Percentiles rank a stretch among this genome's conserved stretches.
Conservation (phyloP, 2,113 vertebrate species). For the Misgurnus mizolepis region DNA sequence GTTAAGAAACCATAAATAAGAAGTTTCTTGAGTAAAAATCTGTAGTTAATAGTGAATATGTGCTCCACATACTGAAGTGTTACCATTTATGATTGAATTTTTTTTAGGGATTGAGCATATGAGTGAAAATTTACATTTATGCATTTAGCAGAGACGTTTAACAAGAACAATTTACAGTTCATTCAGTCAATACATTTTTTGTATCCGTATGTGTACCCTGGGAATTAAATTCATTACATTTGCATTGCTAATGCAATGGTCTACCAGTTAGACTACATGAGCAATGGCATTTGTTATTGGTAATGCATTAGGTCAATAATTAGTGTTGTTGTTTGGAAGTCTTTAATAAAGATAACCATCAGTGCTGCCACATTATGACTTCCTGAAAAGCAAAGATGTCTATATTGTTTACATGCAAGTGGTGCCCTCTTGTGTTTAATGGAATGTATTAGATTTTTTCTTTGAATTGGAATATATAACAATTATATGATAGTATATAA, state of each 20-base stretch:
- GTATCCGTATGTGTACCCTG: no score
- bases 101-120: no score
- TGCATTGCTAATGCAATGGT: neutral
- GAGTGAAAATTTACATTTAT: no score
- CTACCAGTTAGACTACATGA: neutral
- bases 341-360: neutral
- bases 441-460: neutral
- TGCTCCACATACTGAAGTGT: no score
- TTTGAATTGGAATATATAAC: neutral
- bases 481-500: neutral
- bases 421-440: conserved; percentile 39
- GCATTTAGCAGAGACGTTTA: no score
- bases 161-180: no score
- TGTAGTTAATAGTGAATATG: no score
- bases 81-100: no score
- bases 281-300: neutral
- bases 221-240: no score
- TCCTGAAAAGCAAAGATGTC: neutral
- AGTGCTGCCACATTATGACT: neutral
- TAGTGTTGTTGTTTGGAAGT: conserved; percentile 1
- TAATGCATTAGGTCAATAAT: neutral
- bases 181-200: no score
- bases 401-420: neutral
- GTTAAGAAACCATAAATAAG: no score
- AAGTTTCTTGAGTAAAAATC: no score